Base-by-base conservation (phyloP, 2,113 vertebrate genomes). In the Trichechus manatus region DNA sequence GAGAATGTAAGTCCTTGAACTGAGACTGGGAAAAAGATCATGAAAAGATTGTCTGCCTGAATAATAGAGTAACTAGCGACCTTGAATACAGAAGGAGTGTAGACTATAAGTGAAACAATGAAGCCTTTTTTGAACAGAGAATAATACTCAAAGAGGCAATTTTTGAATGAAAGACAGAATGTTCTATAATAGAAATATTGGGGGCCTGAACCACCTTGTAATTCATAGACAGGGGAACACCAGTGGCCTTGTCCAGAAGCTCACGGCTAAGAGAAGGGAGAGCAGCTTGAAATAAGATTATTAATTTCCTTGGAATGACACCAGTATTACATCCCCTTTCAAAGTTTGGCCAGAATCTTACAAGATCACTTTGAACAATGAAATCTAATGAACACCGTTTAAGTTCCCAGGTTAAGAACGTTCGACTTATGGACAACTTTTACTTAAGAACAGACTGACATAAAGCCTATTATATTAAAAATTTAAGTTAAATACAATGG, bases 1-100 rank as follows among this genome's bases (percentile, higher is more conserved):
- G 97, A 99, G 98, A 98, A 98, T 98, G 97, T 0, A 53, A 98
- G 98, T 98, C 99, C 98, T 99, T 99, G 99, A 99, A 99, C 98
- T 0, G 27, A 98, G 97, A 91, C 96, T 42, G 96, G 97, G 93
- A 96, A 88, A 97, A 93, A 89, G 93, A 95, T 91, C 96, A 98
- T 97, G 97, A 95, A 97, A 98, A 98, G 98, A 98, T 97, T 98
- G 97, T 98, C 97, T 64, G 74, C 97, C 94, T 97, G 98, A 98
- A 98, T 98, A 99, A 98, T 98, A 97, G 98, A 98, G 97, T 97
- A 98, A 98, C 98, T 97, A 96, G 97, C 95, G 96, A 98, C 98
- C 98, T 99, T 99, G 98, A 99, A 97, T 97, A 97, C 96, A 98
- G 96, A 98, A 97, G 94, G 97, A 97, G 98, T 93, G 93, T 91